Conservation (phyloP, 2,888 invertebrate genomes). For the Stenichneumon culpator region DNA sequence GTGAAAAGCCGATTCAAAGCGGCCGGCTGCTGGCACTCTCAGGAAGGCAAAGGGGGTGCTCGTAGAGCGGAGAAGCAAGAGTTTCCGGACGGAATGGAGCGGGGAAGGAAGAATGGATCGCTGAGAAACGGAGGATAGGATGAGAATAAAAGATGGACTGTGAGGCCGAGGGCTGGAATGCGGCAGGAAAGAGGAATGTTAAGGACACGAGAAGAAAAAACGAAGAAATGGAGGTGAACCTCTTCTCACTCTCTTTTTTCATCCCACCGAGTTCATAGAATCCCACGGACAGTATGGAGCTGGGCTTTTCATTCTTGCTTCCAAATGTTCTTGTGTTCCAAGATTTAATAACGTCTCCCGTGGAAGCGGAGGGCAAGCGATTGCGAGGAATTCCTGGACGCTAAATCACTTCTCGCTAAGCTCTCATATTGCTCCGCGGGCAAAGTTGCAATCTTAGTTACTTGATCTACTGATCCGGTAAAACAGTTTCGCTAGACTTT, state of each 20-base stretch:
- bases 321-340: conserved; percentile 23
- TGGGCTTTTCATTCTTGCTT: conserved; percentile 18
- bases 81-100: conserved; percentile 20
- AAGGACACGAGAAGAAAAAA: conserved; percentile 23
- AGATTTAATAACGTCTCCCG: conserved; percentile 59
- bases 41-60: conserved; percentile 23
- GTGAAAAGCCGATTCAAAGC: neutral
- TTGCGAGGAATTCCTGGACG: conserved; percentile 26
- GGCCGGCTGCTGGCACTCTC: neutral
- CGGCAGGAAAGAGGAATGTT: conserved; percentile 30
- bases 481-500: too few relatives aligned
- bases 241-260: conserved; percentile 15
- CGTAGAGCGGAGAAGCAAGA: conserved; percentile 25
- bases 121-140: conserved; percentile 21
- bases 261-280: neutral
- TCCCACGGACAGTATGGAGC: conserved; percentile 5
- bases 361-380: conserved; percentile 29
- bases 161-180: conserved; percentile 29
- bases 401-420: neutral
- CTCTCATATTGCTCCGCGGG: neutral
- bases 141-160: conserved; percentile 31
- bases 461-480: too few relatives aligned
- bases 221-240: conserved; percentile 30
- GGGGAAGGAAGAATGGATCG: neutral
- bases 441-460: neutral